Base-by-base conservation (phyloP, 2,113 vertebrate species). In the Ophthalmolycus amberensis region DNA sequence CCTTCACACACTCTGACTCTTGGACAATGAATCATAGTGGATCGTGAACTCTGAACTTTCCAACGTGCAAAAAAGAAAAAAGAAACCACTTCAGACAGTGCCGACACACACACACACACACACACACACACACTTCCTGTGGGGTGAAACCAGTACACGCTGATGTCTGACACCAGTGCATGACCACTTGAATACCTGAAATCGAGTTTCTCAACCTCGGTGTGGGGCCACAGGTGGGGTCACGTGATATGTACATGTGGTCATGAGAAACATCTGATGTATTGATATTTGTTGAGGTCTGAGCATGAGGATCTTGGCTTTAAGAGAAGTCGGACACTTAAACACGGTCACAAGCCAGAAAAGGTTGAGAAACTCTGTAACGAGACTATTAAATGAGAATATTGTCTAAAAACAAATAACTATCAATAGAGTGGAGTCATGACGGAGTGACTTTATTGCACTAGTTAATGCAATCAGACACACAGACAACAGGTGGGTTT, bases 31-130 rank as follows among this genome's bases (percentile, higher is more conserved):
- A 25, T 54, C 40, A 37, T 29, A 12, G 12, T 76, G 67, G 50
- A 71, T 56, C 1, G 3, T 75, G 60, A 69, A 68, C 70, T 70
- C 68, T 79, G 62, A 88, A 73, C 75, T 73, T 76, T 64, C 80
- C 84, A 77, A 83, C 65, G n/a, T 62, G 82, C 86, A 90, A 88
- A 90, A 88, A 88, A 85, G 44, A 64, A 70, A 85, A 60, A 70
- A 75, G n/a, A 56, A 46, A 59, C 25, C 1, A 29, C 50, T 59
- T 64, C 69, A 71, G 46, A 72, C 4, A 0, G 44, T 46, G 54
- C 2, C 52, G 25, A 60, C 38, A 6, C 44, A 42, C 22, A 75
- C 34, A 42, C n/a, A 60, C 71, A 48, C 29, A 58, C 60, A 66
- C 69, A 37, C 77, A 65, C 62, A 54, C 77, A 75, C 71, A 62